These are phyloP conservation scores for Adelges cooleyi DNA, from an alignment of 1,140 invertebrate genomes.

Conservation along the genomic window DNA sequence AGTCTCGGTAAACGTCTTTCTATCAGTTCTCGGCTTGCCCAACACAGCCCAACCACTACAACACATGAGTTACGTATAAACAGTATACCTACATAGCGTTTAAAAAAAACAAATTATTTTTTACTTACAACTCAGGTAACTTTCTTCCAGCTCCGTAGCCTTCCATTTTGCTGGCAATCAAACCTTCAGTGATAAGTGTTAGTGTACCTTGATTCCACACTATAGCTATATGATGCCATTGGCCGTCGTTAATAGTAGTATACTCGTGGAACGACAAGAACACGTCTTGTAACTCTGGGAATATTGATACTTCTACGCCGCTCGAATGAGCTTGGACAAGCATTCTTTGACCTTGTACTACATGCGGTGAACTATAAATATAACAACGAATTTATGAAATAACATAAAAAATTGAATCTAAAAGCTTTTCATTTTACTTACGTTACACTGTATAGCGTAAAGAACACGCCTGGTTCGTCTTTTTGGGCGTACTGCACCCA, in stretches of 20 bases:
- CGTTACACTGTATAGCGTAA: conserved; percentile 79
- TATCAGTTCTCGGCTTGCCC: conserved; percentile 70
- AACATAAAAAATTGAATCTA: neutral
- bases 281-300: conserved; percentile 77
- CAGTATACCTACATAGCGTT: conserved; percentile 27
- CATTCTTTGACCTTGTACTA: conserved; percentile 62
- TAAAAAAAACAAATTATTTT: conserved; percentile 7
- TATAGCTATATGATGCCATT: conserved; percentile 92
- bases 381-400: neutral
- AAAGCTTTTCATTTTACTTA: conserved; percentile 39
- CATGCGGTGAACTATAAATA: conserved; percentile 56
- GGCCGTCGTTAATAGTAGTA: conserved; percentile 86
- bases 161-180: conserved; percentile 80
- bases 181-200: conserved; percentile 79
- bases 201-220: conserved; percentile 83
- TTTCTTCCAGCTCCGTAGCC: conserved; percentile 66
- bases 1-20: conserved; percentile 64
- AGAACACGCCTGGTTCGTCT: conserved; percentile 84
- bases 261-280: conserved; percentile 81
- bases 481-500: conserved; percentile 91
- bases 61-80: too few species aligned
- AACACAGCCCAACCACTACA: conserved; percentile 79
- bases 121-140: conserved; percentile 66
- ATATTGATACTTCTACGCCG: conserved; percentile 77
- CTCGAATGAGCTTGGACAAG: conserved; percentile 81